Conservation (phyloP, 2,888 invertebrate species). For the Tineola bisselliella region DNA sequence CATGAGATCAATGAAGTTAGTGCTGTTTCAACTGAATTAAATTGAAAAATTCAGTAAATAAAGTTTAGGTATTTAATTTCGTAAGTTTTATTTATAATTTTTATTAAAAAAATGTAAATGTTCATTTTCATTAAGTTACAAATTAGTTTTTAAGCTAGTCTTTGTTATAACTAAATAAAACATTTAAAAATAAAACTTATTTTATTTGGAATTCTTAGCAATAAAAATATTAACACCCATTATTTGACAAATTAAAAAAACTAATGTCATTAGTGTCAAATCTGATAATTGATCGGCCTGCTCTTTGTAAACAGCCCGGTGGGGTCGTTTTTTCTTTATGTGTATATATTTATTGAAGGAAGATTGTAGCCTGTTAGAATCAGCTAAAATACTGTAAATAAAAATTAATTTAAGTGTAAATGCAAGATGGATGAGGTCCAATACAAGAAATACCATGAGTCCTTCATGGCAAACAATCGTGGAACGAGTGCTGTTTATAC, state of each 20-base stretch:
- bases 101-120: conserved; percentile 9
- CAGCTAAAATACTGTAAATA: no score
- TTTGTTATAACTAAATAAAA: conserved; percentile 34
- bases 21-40: no score
- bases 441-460: conserved; percentile 60
- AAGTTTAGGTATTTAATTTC: neutral
- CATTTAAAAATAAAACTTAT: neutral
- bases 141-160: conserved; percentile 66
- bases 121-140: conserved; percentile 43
- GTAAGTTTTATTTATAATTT: conserved; percentile 18
- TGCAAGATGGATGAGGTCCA: conserved; percentile 37
- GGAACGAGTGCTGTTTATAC: conserved; percentile 65
- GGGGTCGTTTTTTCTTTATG: no score
- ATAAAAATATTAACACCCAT: neutral
- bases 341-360: no score
- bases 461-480: conserved; percentile 63
- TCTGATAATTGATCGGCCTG: no score
- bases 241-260: no score
- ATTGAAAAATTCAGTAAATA: neutral
- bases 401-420: neutral
- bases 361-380: no score
- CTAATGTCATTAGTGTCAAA: no score
- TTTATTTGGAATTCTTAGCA: neutral
- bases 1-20: neutral
- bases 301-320: no score